These are phyloP conservation scores for Iguana delicatissima DNA, from an alignment of 2,797 vertebrate genomes.

Conservation along the genomic window DNA sequence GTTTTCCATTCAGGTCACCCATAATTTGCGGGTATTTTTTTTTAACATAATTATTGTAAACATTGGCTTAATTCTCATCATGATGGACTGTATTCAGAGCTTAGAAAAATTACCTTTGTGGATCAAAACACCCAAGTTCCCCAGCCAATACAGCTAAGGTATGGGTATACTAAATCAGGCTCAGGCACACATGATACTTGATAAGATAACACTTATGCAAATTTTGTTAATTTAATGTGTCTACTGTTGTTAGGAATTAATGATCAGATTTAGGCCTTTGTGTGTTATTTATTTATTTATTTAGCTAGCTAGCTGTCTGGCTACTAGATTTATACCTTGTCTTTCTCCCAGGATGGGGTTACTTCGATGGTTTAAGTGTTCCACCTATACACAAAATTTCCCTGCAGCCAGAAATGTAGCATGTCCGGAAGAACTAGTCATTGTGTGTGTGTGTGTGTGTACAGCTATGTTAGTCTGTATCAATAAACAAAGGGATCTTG, in stretches of 20 bases:
- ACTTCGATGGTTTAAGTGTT: no score
- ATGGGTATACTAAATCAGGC: not conserved
- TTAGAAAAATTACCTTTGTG: not conserved
- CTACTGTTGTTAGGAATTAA: not conserved
- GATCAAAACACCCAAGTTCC: not conserved
- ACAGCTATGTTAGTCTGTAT: no score
- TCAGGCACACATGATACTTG: not conserved
- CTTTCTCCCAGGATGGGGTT: no score
- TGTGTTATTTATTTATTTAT: no score
- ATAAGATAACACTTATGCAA: not conserved
- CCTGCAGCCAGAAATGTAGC: no score
- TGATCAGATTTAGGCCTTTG: not conserved
- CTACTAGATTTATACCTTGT: no score
- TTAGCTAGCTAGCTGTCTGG: no score
- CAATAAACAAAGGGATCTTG: no score
- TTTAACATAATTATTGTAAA: not conserved
- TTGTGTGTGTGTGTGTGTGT: no score
- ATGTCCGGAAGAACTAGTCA: no score
- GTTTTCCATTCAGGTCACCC: not conserved
- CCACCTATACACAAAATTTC: no score
- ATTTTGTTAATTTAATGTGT: not conserved
- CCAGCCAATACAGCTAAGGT: not conserved
- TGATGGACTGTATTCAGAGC: not conserved
- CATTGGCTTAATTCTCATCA: not conserved
- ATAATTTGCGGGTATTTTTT: not conserved